These are phyloP conservation scores for Alosa alosa DNA, from an alignment of 2,113 vertebrate species.

Conservation along the genomic window DNA sequence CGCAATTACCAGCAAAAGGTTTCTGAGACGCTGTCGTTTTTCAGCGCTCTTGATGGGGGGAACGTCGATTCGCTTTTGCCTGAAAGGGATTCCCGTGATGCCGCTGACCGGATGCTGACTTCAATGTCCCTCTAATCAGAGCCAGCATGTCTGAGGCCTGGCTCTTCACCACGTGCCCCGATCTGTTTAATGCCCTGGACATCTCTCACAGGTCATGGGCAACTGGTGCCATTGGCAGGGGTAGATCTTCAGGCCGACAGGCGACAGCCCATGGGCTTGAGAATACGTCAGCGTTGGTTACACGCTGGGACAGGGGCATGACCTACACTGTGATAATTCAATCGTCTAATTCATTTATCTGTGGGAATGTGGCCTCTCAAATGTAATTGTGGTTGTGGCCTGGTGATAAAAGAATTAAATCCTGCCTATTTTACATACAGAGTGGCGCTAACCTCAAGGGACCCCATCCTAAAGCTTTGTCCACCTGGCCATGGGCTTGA, in stretches of 20 bases:
- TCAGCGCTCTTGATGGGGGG: not conserved
- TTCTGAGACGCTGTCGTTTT: not conserved
- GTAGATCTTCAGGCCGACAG: not conserved
- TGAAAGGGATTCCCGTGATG: not conserved
- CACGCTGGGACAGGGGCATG: not conserved
- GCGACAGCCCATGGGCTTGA: not conserved
- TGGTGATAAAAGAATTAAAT: not conserved
- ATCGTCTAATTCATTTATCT: not conserved
- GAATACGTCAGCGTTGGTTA: not conserved
- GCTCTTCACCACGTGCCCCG: not conserved
- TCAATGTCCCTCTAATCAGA: not conserved
- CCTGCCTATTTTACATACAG: not conserved
- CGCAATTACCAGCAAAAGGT: constrained; percentile 3
- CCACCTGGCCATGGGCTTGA: not conserved
- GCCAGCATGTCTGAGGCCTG: not conserved
- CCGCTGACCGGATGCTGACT: constrained; percentile 12
- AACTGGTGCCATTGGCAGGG: not conserved
- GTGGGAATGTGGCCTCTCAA: not conserved
- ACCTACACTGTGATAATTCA: not conserved
- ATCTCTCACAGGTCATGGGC: not conserved
- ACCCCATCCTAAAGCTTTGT: not conserved
- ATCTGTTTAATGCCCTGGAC: not conserved
- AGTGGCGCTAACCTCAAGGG: not conserved
- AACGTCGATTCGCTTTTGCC: not conserved
- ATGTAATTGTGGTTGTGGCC: not conserved